phyloP scores from a whole-genome alignment of 2,113 vertebrate genomes.

The Pterocles burchelli region DNA sequence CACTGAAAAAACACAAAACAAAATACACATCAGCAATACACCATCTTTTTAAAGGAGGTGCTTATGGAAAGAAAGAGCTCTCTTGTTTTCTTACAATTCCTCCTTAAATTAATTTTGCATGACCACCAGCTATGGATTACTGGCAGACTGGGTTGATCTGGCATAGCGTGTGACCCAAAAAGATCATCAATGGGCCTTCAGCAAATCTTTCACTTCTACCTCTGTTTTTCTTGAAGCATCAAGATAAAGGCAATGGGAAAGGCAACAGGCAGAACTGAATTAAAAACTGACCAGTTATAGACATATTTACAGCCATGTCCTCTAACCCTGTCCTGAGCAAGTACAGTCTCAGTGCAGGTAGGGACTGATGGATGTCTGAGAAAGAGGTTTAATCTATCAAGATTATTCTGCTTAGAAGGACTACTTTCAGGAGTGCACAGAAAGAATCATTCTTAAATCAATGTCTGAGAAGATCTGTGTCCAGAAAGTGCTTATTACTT shows the following conservation, averaged over 20 bases:
- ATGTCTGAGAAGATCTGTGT: neutral
- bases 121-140: neutral
- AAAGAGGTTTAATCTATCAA: neutral
- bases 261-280: neutral
- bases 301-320: neutral
- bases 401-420: neutral
- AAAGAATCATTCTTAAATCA: neutral
- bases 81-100: neutral
- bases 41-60: neutral
- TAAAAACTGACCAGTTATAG: neutral
- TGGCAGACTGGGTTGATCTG: neutral
- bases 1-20: neutral
- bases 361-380: neutral
- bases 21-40: neutral
- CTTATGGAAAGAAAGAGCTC: neutral
- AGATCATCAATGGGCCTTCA: neutral
- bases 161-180: neutral
- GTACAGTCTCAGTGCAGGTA: rapidly evolving
- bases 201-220: neutral
- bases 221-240: neutral
- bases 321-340: neutral
- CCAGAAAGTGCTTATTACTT: neutral
- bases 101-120: neutral
- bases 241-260: neutral
- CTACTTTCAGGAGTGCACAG: neutral